Conservation (phyloP, 1,140 invertebrate genomes). For the Cephus cinctus region DNA sequence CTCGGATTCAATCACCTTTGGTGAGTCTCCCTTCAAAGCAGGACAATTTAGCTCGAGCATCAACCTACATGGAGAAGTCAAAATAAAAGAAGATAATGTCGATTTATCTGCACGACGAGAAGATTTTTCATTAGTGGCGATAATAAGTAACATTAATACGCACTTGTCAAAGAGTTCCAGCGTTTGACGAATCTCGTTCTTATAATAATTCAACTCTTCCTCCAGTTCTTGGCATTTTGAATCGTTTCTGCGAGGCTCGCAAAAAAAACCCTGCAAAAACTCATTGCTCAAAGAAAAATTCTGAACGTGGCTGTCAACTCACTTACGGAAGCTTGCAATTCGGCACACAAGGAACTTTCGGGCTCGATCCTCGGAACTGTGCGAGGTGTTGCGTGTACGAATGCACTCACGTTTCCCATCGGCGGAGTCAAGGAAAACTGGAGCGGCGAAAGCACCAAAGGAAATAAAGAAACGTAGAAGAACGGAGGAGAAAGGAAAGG, state of each 20-base stretch:
- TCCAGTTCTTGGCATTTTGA: slow-evolving; percentile 18
- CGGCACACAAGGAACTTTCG: slow-evolving; percentile 21
- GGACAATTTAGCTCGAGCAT: no score
- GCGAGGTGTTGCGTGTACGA: slow-evolving; percentile 21
- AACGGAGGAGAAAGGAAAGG: no score
- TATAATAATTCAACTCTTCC: slow-evolving; percentile 23
- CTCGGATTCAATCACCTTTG: no score
- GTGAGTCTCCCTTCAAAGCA: no score
- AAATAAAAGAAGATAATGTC: not conserved
- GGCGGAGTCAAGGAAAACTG: slow-evolving; percentile 20
- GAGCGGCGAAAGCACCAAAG: not conserved
- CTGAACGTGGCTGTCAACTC: no score
- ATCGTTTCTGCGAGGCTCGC: no score
- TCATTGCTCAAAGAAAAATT: not conserved
- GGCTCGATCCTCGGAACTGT: slow-evolving; percentile 1
- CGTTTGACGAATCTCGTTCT: slow-evolving; percentile 17
- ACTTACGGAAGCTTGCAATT: slow-evolving; percentile 31
- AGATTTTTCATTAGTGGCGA: no score
- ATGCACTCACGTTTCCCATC: slow-evolving; percentile 5
- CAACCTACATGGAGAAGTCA: slow-evolving; percentile 1
- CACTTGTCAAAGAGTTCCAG: slow-evolving; percentile 20
- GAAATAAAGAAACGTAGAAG: no score
- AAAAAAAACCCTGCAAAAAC: slow-evolving; percentile 24
- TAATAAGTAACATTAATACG: slow-evolving; percentile 8
- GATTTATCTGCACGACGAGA: no score